Base-by-base conservation (phyloP, 2,797 vertebrate genomes). In the Sparidentex hasta region DNA sequence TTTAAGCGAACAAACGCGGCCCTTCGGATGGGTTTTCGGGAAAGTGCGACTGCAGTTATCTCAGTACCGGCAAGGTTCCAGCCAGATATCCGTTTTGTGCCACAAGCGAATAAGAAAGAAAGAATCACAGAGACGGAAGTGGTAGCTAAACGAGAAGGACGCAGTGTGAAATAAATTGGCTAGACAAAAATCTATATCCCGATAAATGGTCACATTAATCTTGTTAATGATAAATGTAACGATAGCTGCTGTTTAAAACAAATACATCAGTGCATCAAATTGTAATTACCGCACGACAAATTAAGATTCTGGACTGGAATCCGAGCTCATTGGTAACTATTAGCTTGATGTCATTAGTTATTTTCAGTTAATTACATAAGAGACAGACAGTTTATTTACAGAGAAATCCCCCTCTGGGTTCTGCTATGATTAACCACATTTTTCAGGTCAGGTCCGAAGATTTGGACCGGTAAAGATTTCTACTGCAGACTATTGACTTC, bases 21-120 rank as follows among this genome's bases (percentile, higher is more conserved):
- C 48, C 68, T 69, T 81, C 44, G 57, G n/a, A 72, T 33, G 25
- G 13, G 11, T 62, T 80, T 77, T 76, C 27, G 52, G 48, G 78
- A 73, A 79, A 72, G 41, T 80, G 63, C 47, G 41, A 46, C 58
- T 8, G 14, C 41, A 41, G 74, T 64, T 66, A 83, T 83, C 63
- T 65, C 27, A 67, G 59, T 25, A 41, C 20, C 65, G 21, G 41
- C 44, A 14, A 38, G 38, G 51, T 44, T 57, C 76, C 68, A 47
- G 46, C 38, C 8, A 51, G 1, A 81, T 76, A 16, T 71, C 47
- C 65, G 56, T 23, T 76, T 51, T 75, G 29, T 69, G 44, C 46
- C 23, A 8, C 7, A 68, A 16, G 25, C 25, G 65, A 48, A 27
- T 54, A 38, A 57, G 44, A 70, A 65, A 57, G 57, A 59, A n/a